These are phyloP conservation scores for Myotis vivesi DNA, from an alignment of 2,797 vertebrate genomes.

Conservation along the genomic window DNA sequence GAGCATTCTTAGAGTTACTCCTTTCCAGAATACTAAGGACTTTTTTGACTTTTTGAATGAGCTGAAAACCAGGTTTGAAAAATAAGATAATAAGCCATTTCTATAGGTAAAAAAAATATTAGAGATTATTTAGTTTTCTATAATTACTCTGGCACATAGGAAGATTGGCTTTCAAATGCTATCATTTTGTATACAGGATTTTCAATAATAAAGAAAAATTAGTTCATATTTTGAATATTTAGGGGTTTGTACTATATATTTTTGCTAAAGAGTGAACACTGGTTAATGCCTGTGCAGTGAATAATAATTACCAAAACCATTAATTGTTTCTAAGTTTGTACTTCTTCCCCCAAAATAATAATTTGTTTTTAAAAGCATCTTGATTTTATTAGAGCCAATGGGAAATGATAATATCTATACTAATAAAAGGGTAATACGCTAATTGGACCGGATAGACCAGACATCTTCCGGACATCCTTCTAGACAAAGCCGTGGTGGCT, in stretches of 20 bases:
- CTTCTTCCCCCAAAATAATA: neutral
- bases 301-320: conserved; percentile 44
- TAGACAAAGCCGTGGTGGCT: no score
- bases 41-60: conserved; percentile 79
- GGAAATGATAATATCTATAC: conserved; percentile 11
- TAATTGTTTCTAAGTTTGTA: conserved; percentile 1
- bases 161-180: conserved; percentile 84
- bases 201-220: conserved; percentile 81
- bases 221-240: conserved; percentile 82
- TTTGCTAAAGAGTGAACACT: conserved; percentile 24
- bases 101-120: conserved; percentile 84
- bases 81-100: conserved; percentile 86
- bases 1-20: conserved; percentile 24
- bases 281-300: conserved; percentile 16
- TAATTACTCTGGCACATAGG: conserved; percentile 85
- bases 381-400: neutral
- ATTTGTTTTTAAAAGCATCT: neutral
- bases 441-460: no score
- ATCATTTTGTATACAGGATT: conserved; percentile 79
- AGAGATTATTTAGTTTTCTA: conserved; percentile 86
- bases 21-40: conserved; percentile 61
- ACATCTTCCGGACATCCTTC: no score
- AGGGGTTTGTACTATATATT: conserved; percentile 61
- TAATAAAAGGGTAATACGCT: no score
- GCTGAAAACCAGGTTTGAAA: conserved; percentile 81